These are phyloP conservation scores for Neoscelio sp. DNA, from an alignment of 2,888 invertebrate genomes.

Conservation along the genomic window DNA sequence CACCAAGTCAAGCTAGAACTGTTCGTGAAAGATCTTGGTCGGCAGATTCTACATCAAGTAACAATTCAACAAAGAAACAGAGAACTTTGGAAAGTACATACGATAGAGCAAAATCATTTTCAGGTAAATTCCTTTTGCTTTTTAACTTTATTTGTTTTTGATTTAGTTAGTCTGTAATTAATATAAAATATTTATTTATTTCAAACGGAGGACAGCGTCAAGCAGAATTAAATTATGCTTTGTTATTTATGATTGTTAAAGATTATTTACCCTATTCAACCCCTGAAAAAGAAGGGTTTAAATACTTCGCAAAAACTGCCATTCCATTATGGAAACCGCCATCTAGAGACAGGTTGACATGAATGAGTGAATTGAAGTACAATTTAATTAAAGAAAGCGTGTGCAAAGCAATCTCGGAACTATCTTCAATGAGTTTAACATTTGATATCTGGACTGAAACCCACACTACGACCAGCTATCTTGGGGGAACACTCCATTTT, in stretches of 20 bases:
- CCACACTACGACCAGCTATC: constrained; percentile 23
- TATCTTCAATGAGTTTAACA: too few relatives aligned
- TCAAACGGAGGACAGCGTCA: constrained; percentile 20
- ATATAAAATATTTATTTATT: too few relatives aligned
- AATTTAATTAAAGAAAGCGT: background rate
- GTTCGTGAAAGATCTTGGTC: background rate
- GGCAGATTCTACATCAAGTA: background rate
- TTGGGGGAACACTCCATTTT: constrained; percentile 34
- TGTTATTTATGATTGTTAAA: constrained; percentile 22
- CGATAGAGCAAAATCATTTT: constrained; percentile 1
- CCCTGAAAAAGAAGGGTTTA: constrained; percentile 16
- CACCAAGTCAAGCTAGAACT: background rate
- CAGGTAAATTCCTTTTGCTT: constrained; percentile 1
- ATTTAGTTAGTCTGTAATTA: too few relatives aligned
- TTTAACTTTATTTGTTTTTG: background rate
- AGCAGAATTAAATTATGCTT: constrained; percentile 2
- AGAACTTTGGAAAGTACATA: background rate
- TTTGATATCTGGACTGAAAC: constrained; percentile 42
- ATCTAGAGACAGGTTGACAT: background rate
- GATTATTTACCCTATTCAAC: constrained; percentile 13
- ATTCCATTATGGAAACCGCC: constrained; percentile 20
- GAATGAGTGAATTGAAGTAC: constrained; percentile 2
- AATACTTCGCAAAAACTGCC: constrained; percentile 11
- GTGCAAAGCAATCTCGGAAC: background rate
- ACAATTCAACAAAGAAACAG: background rate